Evolutionary conservation across 2,888 invertebrate species (phyloP), one percentile per base, ranked within the genome.

Genomic region (Latheticus oryzae): DNA sequence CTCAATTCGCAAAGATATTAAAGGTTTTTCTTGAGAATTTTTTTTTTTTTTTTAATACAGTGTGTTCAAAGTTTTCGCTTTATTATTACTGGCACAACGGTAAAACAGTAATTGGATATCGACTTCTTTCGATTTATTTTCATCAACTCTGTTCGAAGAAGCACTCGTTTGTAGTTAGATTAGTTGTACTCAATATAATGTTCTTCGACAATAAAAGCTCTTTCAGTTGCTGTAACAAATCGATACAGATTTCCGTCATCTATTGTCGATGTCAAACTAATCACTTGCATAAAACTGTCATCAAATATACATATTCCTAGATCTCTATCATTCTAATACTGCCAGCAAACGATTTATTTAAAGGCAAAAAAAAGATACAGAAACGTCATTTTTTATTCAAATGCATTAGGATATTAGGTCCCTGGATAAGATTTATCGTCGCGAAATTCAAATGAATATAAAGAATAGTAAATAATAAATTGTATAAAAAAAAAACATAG

Each of bases 371-470:
- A 60, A 61, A 28, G 50, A 58, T 58, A 58, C 50, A 47, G 60
- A 59, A 63, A 61, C 37, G 59, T 59, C 64, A 63, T 65, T 67
- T 67, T 52, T 59, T 50, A 50, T 58, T 57, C 59, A 47, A 53
- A 53, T 65, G 60, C 69, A 69, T 69, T 69, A 69, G 62, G 66
- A 68, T 68, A 69, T 69, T 69, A 63, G 67, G 61, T 67, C 57
- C 40, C 50, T 51, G 48, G 40, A 35, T 11, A 51, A 64, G 69
- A 69, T 69, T 69, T 67, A 69, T 68, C 13, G 60, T 7, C 50
- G 19, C 52, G 37, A 58, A 55, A 59, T 64, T 63, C 62, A 61
- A 65, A 67, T 64, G 48, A 60, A 42, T 43, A 28, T 15, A 8
- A 28, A 17, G 11, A 43, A 26, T 30, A 30, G 19, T 43, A 43